A percentile compares a stretch with the other conserved stretches of the same genome.
These are phyloP conservation scores for Onthophagus taurus DNA, from an alignment of 1,140 invertebrate genomes.

Conservation along the genomic window DNA sequence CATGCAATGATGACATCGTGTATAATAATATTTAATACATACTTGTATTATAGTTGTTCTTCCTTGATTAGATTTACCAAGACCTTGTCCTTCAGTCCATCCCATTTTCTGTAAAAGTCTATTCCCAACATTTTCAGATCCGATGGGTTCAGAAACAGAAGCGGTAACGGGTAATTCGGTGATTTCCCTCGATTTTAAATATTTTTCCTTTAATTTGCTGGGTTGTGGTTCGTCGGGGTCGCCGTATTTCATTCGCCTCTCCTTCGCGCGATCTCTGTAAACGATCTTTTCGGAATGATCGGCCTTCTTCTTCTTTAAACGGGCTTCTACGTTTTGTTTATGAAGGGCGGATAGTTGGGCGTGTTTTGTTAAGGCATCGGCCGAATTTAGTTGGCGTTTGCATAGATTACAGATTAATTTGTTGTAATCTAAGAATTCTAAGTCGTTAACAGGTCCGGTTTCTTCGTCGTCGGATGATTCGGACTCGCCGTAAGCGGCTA, in stretches of 20 bases:
- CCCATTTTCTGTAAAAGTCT: constrained; percentile 97
- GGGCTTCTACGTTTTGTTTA: constrained; percentile 75
- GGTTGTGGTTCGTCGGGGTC: constrained; percentile 69
- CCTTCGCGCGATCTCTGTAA: constrained; percentile 91
- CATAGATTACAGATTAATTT: constrained; percentile 93
- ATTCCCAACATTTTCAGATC: constrained; percentile 83
- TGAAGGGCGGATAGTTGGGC: constrained; percentile 90
- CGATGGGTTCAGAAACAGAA: constrained; percentile 50
- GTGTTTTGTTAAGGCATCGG: constrained; percentile 84
- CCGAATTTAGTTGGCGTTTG: constrained; percentile 86
- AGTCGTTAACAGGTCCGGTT: constrained; percentile 51
- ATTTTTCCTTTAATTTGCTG: constrained; percentile 58
- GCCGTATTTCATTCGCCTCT: constrained; percentile 89
- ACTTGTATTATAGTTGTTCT: constrained; percentile 84
- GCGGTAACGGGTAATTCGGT: constrained; percentile 23
- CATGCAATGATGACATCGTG: not conserved
- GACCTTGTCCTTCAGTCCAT: constrained; percentile 91
- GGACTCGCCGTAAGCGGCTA: constrained; percentile 70
- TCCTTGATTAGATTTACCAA: constrained; percentile 91
- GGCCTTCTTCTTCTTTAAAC: constrained; percentile 22
- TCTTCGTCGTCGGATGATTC: constrained; percentile 43
- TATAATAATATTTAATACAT: constrained; percentile 17
- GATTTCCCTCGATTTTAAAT: constrained; percentile 35
- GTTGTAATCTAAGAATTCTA: constrained; percentile 68
- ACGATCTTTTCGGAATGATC: constrained; percentile 37